Percentiles rank a stretch among this genome's conserved stretches.
phyloP scores from a whole-genome alignment of 1,140 invertebrate genomes.

The Hypothenemus hampei region DNA sequence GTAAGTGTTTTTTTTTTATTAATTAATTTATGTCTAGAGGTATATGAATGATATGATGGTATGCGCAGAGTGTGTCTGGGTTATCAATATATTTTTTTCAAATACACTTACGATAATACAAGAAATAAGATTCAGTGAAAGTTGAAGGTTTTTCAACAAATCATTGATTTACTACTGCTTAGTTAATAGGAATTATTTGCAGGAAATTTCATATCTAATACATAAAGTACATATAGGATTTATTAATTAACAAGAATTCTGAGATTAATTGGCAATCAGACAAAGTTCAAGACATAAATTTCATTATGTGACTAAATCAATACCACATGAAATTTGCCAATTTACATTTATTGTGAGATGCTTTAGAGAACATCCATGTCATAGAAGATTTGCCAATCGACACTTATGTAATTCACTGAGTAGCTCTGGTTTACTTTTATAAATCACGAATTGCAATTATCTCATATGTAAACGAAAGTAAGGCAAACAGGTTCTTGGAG shows the following conservation, averaged over 20 bases:
- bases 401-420: conserved; percentile 1
- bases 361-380: background rate
- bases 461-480: conserved; percentile 1
- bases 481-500: conserved; percentile 8
- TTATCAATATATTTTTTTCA: too few species aligned
- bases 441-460: background rate
- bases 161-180: background rate
- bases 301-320: background rate
- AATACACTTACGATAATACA: background rate
- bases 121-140: background rate
- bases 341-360: too few species aligned
- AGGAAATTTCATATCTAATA: too few species aligned
- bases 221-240: too few species aligned
- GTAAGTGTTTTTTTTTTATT: conserved; percentile 49
- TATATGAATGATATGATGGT: too few species aligned
- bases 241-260: background rate
- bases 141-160: background rate
- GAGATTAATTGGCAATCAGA: too few species aligned
- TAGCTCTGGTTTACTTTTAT: conserved; percentile 5
- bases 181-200: background rate
- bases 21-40: background rate
- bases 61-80: too few species aligned
- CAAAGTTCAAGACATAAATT: background rate
- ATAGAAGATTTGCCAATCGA: background rate
- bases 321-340: too few species aligned